Percentiles rank a stretch among this genome's conserved stretches.
Conservation (phyloP, 2,797 vertebrate species). For the Poeciliopsis paucimaculata region DNA sequence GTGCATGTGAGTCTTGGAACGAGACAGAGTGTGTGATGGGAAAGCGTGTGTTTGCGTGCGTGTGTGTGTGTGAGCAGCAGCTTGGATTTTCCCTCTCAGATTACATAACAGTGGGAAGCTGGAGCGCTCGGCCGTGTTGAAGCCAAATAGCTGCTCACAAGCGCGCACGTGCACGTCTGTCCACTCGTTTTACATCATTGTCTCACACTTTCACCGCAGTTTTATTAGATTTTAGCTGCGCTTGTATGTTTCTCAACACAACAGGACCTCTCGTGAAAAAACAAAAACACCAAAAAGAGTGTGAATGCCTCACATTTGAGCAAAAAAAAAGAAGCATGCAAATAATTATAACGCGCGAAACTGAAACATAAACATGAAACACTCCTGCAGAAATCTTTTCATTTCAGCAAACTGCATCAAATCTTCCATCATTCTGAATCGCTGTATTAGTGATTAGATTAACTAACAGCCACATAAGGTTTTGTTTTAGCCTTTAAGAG, state of each 20-base stretch:
- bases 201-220: slow-evolving; percentile 8
- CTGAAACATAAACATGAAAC: background rate
- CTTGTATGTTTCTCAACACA: slow-evolving; percentile 1
- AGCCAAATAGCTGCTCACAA: slow-evolving; percentile 72
- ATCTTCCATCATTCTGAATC: background rate
- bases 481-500: slow-evolving; percentile 62
- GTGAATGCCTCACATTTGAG: background rate
- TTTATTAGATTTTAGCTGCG: slow-evolving; percentile 12
- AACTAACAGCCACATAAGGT: background rate
- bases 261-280: background rate
- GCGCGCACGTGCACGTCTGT: slow-evolving; percentile 27
- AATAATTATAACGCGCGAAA: background rate
- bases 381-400: background rate
- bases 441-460: background rate
- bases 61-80: slow-evolving; percentile 36
- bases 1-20: slow-evolving; percentile 68
- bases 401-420: background rate
- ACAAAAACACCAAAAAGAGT: background rate
- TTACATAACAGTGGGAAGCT: slow-evolving; percentile 82
- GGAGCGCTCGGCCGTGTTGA: slow-evolving; percentile 70
- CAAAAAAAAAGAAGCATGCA: background rate
- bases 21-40: slow-evolving; percentile 43
- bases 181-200: slow-evolving; percentile 11
- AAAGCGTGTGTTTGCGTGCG: slow-evolving; percentile 35
- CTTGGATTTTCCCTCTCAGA: slow-evolving; percentile 82